phyloP scores from a whole-genome alignment of 2,888 invertebrate species.

The Notodonta ziczac region DNA sequence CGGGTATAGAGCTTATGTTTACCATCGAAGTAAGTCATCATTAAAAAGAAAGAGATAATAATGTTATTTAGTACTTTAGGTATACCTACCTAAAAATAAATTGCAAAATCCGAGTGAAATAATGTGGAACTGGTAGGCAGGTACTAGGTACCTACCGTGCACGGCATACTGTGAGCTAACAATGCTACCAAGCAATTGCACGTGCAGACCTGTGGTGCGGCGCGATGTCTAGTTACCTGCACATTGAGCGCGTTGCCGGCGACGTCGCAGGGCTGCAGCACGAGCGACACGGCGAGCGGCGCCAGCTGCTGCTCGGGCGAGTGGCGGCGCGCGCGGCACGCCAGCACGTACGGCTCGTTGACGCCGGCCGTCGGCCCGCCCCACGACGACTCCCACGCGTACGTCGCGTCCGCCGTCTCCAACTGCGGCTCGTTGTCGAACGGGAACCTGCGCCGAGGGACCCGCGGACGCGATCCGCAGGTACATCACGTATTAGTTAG shows the following conservation, averaged over 20 bases:
- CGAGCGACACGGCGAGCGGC: constrained; percentile 19
- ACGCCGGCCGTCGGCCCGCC: constrained; percentile 18
- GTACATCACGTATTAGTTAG: too few relatives aligned
- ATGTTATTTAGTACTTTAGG: too few relatives aligned
- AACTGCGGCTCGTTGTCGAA: constrained; percentile 17
- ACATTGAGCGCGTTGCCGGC: constrained; percentile 19
- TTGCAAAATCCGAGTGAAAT: too few relatives aligned
- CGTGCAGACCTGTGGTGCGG: too few relatives aligned
- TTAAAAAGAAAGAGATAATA: too few relatives aligned
- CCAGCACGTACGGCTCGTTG: constrained; percentile 25
- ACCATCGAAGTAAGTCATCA: background rate
- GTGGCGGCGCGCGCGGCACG: constrained; percentile 15
- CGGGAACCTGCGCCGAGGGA: constrained; percentile 10
- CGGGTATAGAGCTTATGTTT: too few relatives aligned
- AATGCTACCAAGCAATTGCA: too few relatives aligned
- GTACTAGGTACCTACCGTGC: too few relatives aligned
- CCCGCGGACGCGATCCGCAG: background rate
- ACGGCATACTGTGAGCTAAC: too few relatives aligned
- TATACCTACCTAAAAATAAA: too few relatives aligned
- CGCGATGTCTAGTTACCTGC: constrained; percentile 11
- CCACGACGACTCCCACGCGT: constrained; percentile 22
- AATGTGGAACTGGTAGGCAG: too few relatives aligned
- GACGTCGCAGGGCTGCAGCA: constrained; percentile 11
- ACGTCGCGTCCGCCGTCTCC: constrained; percentile 10
- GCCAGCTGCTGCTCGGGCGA: constrained; percentile 9